Conservation (phyloP, 2,113 vertebrate genomes). For the Ibidorhyncha struthersii region DNA sequence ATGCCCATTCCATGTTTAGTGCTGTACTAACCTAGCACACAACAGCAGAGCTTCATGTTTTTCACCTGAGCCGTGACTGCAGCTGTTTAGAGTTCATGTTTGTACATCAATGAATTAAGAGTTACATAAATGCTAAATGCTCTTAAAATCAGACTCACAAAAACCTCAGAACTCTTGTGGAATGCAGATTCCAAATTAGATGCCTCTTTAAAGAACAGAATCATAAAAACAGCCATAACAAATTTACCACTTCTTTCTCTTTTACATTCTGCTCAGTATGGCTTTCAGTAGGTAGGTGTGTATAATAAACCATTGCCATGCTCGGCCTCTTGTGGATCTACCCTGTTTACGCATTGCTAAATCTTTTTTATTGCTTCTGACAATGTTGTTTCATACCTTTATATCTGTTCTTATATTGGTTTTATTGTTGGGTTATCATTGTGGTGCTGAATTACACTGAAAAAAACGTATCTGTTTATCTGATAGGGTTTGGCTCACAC, state of each 20-base stretch:
- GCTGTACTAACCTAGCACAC: background rate
- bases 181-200: conserved; percentile 24
- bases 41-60: background rate
- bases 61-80: conserved; percentile 15
- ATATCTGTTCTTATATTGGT: conserved; percentile 32
- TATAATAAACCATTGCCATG: conserved; percentile 29
- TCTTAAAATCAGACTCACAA: background rate
- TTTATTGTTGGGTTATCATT: conserved; percentile 23
- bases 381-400: conserved; percentile 58
- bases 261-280: conserved; percentile 42
- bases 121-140: conserved; percentile 18
- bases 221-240: conserved; percentile 35
- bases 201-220: background rate
- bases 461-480: background rate
- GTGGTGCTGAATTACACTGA: conserved; percentile 32
- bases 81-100: background rate
- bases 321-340: conserved; percentile 44
- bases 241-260: conserved; percentile 30
- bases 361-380: conserved; percentile 58
- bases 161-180: background rate
- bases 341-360: conserved; percentile 55
- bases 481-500: background rate
- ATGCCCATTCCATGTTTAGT: background rate
- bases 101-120: background rate
- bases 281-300: background rate